Evolutionary conservation across 2,113 vertebrate genomes (phyloP).

Genomic region (Hipposideros armiger): DNA sequence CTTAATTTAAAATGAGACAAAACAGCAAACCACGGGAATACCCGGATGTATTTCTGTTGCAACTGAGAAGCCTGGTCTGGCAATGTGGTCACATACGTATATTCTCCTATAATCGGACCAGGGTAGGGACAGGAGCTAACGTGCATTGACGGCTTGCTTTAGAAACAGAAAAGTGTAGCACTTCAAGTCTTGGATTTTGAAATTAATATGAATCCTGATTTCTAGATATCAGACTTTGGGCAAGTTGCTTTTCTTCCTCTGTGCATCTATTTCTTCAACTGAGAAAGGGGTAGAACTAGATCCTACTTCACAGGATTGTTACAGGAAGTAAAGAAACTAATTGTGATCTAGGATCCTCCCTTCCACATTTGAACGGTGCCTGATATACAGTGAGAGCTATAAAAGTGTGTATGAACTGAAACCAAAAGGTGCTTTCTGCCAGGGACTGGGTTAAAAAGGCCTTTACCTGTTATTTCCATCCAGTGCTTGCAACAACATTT

Average conservation of each 20-base stretch:
- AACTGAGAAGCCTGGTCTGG: constrained; percentile 34
- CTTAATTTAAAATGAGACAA: neutral
- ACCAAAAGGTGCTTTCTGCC: neutral
- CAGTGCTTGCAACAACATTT: neutral
- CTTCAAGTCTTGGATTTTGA: constrained; percentile 1
- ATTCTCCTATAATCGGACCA: neutral
- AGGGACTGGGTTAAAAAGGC: neutral
- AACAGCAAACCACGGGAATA: neutral
- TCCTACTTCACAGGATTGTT: neutral
- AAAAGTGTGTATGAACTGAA: neutral
- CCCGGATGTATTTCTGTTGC: neutral
- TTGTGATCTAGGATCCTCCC: neutral
- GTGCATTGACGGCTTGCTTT: neutral
- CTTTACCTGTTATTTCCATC: neutral
- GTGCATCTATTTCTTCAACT: neutral
- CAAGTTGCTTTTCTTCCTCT: neutral
- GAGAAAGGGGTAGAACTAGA: neutral
- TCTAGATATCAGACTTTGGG: neutral
- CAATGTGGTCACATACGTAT: neutral
- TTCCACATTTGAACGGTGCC: neutral
- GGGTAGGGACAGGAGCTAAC: neutral
- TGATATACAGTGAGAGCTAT: neutral
- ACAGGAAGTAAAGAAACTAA: neutral
- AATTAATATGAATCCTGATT: neutral
- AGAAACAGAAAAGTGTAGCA: neutral